These are phyloP conservation scores for Pipistrellus kuhlii DNA, from an alignment of 2,797 vertebrate species.

Conservation along the genomic window DNA sequence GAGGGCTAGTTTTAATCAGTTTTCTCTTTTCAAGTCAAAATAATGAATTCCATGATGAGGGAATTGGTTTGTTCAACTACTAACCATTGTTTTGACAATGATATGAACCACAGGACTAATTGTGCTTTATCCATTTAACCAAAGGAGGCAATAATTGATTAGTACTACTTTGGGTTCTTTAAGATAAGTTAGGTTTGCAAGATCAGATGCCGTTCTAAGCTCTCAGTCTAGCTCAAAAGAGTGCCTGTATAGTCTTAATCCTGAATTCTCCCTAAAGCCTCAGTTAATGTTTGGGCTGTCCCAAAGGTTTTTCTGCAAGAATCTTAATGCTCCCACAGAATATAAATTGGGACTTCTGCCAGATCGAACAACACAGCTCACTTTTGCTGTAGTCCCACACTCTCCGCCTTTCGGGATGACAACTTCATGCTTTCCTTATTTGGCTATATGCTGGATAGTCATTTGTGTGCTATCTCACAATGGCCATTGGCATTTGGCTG, in stretches of 20 bases:
- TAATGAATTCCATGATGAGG: not conserved
- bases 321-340: not conserved
- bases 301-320: not conserved
- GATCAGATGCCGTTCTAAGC: not conserved
- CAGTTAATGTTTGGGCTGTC: not conserved
- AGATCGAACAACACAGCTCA: not conserved
- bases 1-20: not conserved
- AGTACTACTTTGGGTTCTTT: not conserved
- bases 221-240: not conserved
- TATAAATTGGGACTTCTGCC: not conserved
- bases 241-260: not conserved
- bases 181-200: slow-evolving; percentile 2
- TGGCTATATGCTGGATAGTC: not conserved
- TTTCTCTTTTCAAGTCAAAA: slow-evolving; percentile 39
- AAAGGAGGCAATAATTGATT: not conserved
- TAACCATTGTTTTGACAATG: not conserved
- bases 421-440: not conserved
- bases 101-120: not conserved
- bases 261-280: not conserved
- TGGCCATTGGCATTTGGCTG: not conserved
- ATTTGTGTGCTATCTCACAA: not conserved
- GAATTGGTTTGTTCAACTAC: not conserved
- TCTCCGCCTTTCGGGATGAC: not conserved
- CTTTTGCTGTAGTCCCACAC: not conserved
- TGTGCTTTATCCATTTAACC: not conserved